Evolutionary conservation across 2,113 vertebrate species (phyloP).

Genomic region (Xenotilapia leptura): DNA sequence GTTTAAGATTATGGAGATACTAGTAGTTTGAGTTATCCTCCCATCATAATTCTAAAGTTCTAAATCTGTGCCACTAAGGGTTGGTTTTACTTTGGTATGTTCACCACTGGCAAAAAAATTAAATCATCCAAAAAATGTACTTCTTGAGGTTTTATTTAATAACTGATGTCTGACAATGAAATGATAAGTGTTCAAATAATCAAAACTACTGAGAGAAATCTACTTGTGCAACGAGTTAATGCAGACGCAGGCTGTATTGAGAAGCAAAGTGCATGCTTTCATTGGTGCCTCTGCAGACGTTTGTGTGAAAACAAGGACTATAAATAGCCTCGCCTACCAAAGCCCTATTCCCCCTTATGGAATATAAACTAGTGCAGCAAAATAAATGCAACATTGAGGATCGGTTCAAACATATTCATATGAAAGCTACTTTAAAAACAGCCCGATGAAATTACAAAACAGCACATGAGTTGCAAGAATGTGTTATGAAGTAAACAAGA

Average conservation of each 20-base stretch:
- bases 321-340: conserved; percentile 35
- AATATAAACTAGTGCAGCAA: conserved; percentile 20
- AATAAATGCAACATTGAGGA: background rate
- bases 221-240: background rate
- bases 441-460: background rate
- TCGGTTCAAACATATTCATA: background rate
- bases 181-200: background rate
- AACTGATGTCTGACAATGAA: background rate
- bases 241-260: background rate
- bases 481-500: background rate
- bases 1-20: background rate
- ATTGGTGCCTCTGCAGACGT: background rate
- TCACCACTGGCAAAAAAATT: conserved; percentile 10
- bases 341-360: conserved; percentile 18
- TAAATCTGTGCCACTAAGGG: background rate
- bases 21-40: background rate
- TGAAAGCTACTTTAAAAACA: background rate
- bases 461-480: background rate
- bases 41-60: background rate
- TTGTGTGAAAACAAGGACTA: conserved; percentile 41
- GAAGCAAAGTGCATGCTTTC: background rate
- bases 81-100: conserved; percentile 10
- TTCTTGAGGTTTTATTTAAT: background rate
- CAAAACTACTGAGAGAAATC: background rate
- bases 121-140: conserved; percentile 10